Evolutionary conservation across 1,140 invertebrate species (phyloP), one percentile per base, ranked within the genome.

Genomic region (Laupala kohalensis): DNA sequence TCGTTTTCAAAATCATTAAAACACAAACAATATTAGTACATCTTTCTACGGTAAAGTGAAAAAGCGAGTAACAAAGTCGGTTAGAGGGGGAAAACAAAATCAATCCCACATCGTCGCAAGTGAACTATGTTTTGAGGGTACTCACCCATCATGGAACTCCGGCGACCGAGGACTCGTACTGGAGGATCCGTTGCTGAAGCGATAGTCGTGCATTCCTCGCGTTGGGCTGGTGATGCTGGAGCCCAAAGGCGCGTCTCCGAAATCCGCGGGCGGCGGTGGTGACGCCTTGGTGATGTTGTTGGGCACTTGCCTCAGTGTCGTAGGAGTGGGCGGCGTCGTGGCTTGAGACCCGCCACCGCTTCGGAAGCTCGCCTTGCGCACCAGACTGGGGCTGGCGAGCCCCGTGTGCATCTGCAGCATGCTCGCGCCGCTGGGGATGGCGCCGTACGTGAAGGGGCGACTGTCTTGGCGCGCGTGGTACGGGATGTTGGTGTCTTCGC

Each of bases 381-480:
- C 90, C 74, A 91, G 80, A 74, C 89, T 88, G 19, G 90, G 90
- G 75, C 89, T 91, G 73, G 89, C 88, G 25, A 92, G 84, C 74
- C 87, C 86, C 64, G 72, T 28, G 72, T 63, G 62, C 64, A 65
- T 63, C 65, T 72, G 74, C 74, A 53, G 29, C 65, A 71, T 67
- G 23, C 23, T 67, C 30, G 70, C 2, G 6, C 15, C 37, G 25
- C 24, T 25, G 73, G 84, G 83, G 37, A 86, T 84, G 25, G 84
- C 83, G 27, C 89, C 88, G 84, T 94, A 94, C 19, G 89, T 90
- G 80, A 94, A 94, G 24, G 92, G 92, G 73, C 89, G 85, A 74
- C 89, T 90, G 78, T 91, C 89, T 69, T 89, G 85, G 67, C 91
- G 82, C 71, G 92, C 90, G 86, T 93, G 92, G 79, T 93, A 94